Evolutionary conservation across 1,140 invertebrate species (phyloP).

Genomic region (Araneus ventricosus): DNA sequence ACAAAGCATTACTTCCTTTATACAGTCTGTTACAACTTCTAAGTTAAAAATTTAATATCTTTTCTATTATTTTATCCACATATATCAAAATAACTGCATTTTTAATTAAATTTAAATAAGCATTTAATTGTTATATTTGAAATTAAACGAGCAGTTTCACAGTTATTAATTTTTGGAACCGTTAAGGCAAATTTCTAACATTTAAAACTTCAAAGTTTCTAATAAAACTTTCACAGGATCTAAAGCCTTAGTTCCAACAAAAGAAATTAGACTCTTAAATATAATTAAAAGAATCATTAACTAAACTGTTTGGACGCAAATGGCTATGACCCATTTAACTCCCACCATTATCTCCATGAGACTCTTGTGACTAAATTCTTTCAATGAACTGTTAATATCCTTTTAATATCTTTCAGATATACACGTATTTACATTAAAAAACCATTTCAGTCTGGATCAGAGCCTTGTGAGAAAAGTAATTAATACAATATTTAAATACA

Average conservation of each 20-base stretch:
- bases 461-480: background rate
- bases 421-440: background rate
- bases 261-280: background rate
- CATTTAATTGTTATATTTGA: too few relatives aligned
- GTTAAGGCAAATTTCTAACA: background rate
- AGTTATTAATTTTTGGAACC: too few relatives aligned
- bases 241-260: background rate
- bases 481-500: too few relatives aligned
- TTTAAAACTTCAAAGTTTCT: background rate
- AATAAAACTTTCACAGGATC: background rate
- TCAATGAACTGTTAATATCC: background rate
- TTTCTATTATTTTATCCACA: too few relatives aligned
- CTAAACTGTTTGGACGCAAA: slow-evolving; percentile 6
- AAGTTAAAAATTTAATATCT: too few relatives aligned
- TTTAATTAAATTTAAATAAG: too few relatives aligned
- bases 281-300: slow-evolving; percentile 30
- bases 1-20: too few relatives aligned
- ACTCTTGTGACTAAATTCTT: background rate
- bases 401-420: background rate
- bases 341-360: slow-evolving; percentile 1
- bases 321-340: slow-evolving; percentile 27
- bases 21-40: too few relatives aligned
- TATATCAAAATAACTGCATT: too few relatives aligned
- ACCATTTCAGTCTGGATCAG: background rate
- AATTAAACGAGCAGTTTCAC: too few relatives aligned